Base-by-base conservation (phyloP, 2,888 invertebrate species). In the Drosophila testacea region DNA sequence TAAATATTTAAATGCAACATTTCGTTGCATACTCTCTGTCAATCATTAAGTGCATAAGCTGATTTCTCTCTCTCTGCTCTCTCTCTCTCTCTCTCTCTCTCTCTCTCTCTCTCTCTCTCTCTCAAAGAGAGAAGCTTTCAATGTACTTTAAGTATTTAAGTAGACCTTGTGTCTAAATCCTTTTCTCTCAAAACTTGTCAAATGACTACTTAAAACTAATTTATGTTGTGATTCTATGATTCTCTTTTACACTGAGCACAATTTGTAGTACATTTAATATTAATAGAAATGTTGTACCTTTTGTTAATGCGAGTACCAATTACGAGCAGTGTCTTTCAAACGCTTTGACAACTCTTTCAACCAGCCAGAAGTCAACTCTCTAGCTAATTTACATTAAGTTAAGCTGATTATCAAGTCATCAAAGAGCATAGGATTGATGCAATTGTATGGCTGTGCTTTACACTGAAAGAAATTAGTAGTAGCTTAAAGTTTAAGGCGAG, bases 1-100 rank as follows among this genome's bases (percentile, higher is more conserved):
- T 62, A 48, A 69, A 75, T 72, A 75, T 69, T 75, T 69, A 32
- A 60, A 42, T 47, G 61, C 42, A 42, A 28, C 44, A 52, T 36
- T 34, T 36, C 13, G 28, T 44, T 41, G 38, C 38, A 47, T 16
- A 13, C 28, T 38, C 57, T 38, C n/a, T n/a, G 51, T 27, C 42
- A 42, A 38, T 63, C 22, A 51, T 41, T 48, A 36, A 55, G 41
- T 48, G 54, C 66, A 13, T 64, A 50, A 72, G 71, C 60, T 46
- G 65, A 48, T 71, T 59, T 22, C 11, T 48, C 32, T 10, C 48
- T 32, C 27, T 11, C 41, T 30, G n/a, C 30, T 6, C 54, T 41
- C 10, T 30, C 16, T 41, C 13, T 30, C 41, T 16, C 10, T n/a
- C 32, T 41, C 5, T 30, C 6, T 39, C 16, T 32, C 5, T 10